Evolutionary conservation across 2,888 invertebrate genomes (phyloP).

Genomic region (Mechanitis messenoides): DNA sequence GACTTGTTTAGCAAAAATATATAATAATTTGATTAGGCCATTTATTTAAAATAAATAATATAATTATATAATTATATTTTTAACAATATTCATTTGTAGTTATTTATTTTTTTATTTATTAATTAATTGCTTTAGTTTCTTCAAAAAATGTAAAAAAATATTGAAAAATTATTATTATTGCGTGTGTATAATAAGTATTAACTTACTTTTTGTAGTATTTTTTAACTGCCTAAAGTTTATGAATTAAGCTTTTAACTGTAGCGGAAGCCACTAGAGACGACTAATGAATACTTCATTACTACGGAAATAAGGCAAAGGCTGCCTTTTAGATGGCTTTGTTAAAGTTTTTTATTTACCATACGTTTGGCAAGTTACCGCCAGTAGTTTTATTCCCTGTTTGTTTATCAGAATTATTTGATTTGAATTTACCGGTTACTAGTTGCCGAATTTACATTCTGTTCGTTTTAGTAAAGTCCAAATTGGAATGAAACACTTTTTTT

Average conservation of each 20-base stretch:
- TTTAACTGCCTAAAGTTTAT: constrained; percentile 11
- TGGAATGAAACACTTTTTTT: no score
- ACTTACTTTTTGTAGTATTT: background rate
- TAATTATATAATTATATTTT: no score
- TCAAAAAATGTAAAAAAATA: no score
- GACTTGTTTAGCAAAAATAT: no score
- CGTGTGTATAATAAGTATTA: no score
- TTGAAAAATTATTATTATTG: no score
- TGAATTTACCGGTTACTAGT: background rate
- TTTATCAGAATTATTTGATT: constrained; percentile 1
- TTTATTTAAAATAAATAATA: no score
- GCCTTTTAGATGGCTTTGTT: constrained; percentile 48
- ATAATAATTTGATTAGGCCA: no score
- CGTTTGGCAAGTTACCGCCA: constrained; percentile 11
- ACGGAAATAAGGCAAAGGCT: constrained; percentile 56
- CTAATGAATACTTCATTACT: constrained; percentile 67
- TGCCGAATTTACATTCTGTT: background rate
- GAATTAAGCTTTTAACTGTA: constrained; percentile 25
- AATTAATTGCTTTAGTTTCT: no score
- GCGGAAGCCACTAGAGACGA: constrained; percentile 35
- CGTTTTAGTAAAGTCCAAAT: no score
- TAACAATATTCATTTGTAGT: no score
- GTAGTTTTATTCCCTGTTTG: constrained; percentile 5
- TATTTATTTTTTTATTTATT: no score
- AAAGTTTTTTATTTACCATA: constrained; percentile 32